Evolutionary conservation across 2,888 invertebrate genomes (phyloP).

Genomic region (Drosophila paracracens): DNA sequence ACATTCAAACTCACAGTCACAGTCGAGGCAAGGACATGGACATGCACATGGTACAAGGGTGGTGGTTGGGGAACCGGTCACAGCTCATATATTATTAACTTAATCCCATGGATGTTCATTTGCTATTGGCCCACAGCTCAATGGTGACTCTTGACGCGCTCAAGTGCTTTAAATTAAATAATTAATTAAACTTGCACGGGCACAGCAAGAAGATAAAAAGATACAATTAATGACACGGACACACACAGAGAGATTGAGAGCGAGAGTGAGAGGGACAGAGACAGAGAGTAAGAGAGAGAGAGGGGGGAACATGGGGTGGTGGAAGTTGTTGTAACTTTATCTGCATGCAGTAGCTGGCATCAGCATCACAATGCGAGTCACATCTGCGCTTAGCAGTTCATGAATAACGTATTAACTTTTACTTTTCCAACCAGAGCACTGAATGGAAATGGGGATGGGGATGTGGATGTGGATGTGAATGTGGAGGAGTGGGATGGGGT

Average conservation of each 20-base stretch:
- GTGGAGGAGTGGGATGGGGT: background rate
- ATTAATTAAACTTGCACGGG: slow-evolving; percentile 75
- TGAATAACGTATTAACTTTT: slow-evolving; percentile 82
- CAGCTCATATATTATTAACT: slow-evolving; percentile 79
- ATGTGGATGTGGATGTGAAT: background rate
- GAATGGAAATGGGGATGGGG: background rate
- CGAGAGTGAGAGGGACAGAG: too few species aligned
- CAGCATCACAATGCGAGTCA: slow-evolving; percentile 76
- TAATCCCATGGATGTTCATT: slow-evolving; percentile 72
- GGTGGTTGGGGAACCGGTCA: slow-evolving; percentile 30
- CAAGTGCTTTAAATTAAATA: slow-evolving; percentile 80
- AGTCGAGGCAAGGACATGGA: slow-evolving; percentile 15
- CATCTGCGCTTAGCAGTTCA: slow-evolving; percentile 81
- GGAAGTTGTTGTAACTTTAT: slow-evolving; percentile 31
- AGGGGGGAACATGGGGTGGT: background rate
- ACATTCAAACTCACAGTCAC: slow-evolving; percentile 10
- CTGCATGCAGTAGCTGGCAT: slow-evolving; percentile 40
- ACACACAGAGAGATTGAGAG: background rate
- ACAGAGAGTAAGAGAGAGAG: background rate
- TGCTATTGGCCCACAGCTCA: slow-evolving; percentile 59
- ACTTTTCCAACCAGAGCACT: slow-evolving; percentile 47
- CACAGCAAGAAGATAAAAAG: slow-evolving; percentile 23
- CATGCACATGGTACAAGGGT: slow-evolving; percentile 15
- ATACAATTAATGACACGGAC: slow-evolving; percentile 7
- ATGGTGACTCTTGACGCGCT: slow-evolving; percentile 71